Evolutionary conservation across 2,113 vertebrate species (phyloP), one percentile per base, ranked within the genome.

Genomic region (Oostethus manadensis): DNA sequence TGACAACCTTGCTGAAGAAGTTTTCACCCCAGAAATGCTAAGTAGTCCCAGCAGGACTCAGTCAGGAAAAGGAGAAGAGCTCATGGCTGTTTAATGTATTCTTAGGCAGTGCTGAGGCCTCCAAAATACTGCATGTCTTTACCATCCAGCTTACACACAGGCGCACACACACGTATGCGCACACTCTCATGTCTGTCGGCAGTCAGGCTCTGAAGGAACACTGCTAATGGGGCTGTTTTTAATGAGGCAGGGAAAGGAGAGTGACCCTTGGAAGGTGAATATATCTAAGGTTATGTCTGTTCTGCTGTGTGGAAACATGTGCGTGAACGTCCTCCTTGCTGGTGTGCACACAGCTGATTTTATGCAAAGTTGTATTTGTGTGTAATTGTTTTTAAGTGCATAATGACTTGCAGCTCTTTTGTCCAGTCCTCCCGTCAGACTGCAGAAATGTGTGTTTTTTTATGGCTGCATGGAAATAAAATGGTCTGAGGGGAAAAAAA

Each of bases 41-140:
- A 88, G 80, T 84, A 86, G 77, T 84, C 85, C 85, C 85, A 84
- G 80, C 84, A 87, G 85, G 85, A 86, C 84, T 83, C 85, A 89
- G 75, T 87, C 82, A 84, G 79, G 62, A 81, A 76, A 79, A 80
- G 76, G 60, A 78, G 79, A 84, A 68, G 72, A 70, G 76, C 80
- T 83, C 83, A 82, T 83, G 83, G 79, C 80, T 84, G 74, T 84
- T 88, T 87, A 88, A 88, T 87, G 82, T 88, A 86, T 88, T 88
- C 84, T 82, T 77, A 61, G 48, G 80, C 77, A 81, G 82, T 82
- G 74, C 69, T 80, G 77, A 88, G 85, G 86, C 84, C 83, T 87
- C 78, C 80, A 77, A 82, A 88, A 83, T 53, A 61, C 69, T 68
- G 81, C 76, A 71, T 66, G 78, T 82, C 83, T 86, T 77, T 77